phyloP scores from a whole-genome alignment of 2,888 invertebrate species.

The Alviniconcha strummeri region DNA sequence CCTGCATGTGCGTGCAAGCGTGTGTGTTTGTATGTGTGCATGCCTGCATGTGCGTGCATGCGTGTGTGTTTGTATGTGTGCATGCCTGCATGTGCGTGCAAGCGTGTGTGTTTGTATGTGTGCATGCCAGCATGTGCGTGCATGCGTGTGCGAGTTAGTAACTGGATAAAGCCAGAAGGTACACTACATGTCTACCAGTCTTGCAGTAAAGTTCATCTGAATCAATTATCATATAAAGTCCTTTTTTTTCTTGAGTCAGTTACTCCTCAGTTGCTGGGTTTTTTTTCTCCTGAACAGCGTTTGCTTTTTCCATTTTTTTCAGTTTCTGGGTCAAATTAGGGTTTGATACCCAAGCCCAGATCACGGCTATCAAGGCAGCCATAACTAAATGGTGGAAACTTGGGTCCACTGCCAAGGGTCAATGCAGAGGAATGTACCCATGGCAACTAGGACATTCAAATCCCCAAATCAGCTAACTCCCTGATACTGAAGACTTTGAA shows the following conservation, averaged over 20 bases:
- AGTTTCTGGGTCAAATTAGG: too few relatives aligned
- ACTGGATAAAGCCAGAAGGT: constrained; percentile 31
- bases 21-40: too few relatives aligned
- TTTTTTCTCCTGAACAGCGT: background rate
- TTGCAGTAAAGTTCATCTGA: background rate
- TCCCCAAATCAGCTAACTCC: too few relatives aligned
- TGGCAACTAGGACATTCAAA: too few relatives aligned
- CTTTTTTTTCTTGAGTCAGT: background rate
- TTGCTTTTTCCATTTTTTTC: background rate
- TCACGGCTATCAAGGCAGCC: background rate
- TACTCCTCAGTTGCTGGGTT: background rate
- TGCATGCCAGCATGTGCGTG: too few relatives aligned
- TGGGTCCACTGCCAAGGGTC: background rate
- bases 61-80: too few relatives aligned
- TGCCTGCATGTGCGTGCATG: too few relatives aligned
- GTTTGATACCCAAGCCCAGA: background rate
- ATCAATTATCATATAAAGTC: background rate
- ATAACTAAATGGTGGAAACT: background rate
- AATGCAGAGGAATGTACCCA: background rate
- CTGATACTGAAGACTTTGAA: too few relatives aligned
- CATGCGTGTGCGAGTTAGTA: constrained; percentile 6
- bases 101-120: too few relatives aligned
- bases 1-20: too few relatives aligned
- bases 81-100: too few relatives aligned
- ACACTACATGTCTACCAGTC: background rate